Conservation (phyloP, 2,888 invertebrate species). For the Mythimna ferrago region DNA sequence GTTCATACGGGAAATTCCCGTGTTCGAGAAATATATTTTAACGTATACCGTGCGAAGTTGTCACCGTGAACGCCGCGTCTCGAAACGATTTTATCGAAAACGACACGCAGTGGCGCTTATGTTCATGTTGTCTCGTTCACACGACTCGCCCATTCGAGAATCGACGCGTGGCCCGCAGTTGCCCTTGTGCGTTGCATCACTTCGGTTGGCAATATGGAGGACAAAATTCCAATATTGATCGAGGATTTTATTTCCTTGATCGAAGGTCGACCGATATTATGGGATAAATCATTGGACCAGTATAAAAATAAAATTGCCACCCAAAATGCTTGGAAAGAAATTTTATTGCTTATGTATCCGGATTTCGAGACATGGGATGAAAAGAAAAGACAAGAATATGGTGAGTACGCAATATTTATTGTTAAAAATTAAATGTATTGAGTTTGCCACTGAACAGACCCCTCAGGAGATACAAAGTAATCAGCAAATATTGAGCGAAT, state of each 20-base stretch:
- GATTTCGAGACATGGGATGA: constrained; percentile 14
- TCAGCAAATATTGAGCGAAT: constrained; percentile 28
- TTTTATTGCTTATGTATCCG: constrained; percentile 16
- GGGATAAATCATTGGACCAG: not conserved
- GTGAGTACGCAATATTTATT: constrained; percentile 13
- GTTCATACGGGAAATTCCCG: no score
- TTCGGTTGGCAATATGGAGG: not conserved
- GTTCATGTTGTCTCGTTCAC: constrained; percentile 1
- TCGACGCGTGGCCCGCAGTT: not conserved
- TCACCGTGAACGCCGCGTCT: no score
- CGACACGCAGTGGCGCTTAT: no score
- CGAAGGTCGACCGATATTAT: no score
- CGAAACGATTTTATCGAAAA: no score
- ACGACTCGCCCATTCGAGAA: constrained; percentile 3
- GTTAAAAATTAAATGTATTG: constrained; percentile 23
- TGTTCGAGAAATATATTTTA: no score
- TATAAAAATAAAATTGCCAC: no score
- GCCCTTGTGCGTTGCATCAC: not conserved
- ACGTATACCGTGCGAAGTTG: no score
- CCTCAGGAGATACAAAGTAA: constrained; percentile 26
- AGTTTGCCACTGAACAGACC: constrained; percentile 28
- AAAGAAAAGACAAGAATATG: constrained; percentile 30
- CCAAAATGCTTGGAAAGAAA: no score
- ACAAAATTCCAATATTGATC: not conserved
- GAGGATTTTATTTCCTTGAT: no score